Evolutionary conservation across 1,140 invertebrate species (phyloP), one percentile per base, ranked within the genome.

Genomic region (Prorops nasuta): DNA sequence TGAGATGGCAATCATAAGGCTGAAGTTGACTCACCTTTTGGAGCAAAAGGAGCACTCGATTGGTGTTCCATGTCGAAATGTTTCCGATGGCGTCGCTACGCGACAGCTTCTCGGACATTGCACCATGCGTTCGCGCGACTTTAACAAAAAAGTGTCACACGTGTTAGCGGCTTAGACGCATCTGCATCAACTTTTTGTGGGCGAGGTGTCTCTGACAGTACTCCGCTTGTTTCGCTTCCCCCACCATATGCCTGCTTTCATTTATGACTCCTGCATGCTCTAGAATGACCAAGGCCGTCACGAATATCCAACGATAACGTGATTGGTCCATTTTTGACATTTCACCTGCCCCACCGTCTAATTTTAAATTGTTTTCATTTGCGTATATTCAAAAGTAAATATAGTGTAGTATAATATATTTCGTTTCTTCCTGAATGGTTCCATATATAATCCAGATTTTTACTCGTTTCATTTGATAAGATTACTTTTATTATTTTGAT

Each of bases 11-110:
- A n/a, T n/a, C n/a, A n/a, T n/a, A n/a, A n/a, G n/a, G n/a, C n/a
- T n/a, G n/a, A n/a, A n/a, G n/a, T 58, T 58, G 41, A 58, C 71
- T 72, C 44, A 77, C 74, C 64, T 76, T 77, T 52, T 50, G 59
- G 14, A 77, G 48, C 15, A 74, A 34, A 1, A 48, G 45, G 14
- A 73, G 21, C 31, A 77, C 72, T 2, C 70, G 60, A 3, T 60
- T 49, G 15, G 51, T 74, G 36, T 24, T 60, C 72, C 73, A 77
- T 41, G 48, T 60, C 9, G 67, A 68, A 44, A 76, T 71, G 12
- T 68, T 49, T 17, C 71, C 64, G 31, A 75, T 54, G 39, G 69
- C 69, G 12, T 67, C 62, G 36, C 12, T 37, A 18, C 56, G 58
- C 45, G 55, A 44, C 21, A 51, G 51, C 43, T 56, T 59, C 49